phyloP scores from a whole-genome alignment of 1,140 invertebrate species.

The Popillia japonica region DNA sequence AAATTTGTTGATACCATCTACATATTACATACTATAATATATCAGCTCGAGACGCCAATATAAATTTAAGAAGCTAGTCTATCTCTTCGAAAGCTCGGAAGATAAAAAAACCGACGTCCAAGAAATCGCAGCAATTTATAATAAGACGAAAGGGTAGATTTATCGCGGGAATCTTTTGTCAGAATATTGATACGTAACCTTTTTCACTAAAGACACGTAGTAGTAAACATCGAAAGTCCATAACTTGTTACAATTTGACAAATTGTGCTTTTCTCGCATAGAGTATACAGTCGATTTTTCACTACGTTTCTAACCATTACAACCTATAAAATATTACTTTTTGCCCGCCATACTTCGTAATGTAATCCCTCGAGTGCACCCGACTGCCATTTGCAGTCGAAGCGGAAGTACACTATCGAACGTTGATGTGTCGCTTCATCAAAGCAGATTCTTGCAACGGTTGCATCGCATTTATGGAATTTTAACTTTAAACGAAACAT shows the following conservation, averaged over 20 bases:
- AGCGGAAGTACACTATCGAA: background rate
- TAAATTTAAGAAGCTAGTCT: no score
- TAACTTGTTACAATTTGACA: slow-evolving; percentile 20
- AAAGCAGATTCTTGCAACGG: background rate
- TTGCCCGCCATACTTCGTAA: background rate
- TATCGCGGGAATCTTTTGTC: background rate
- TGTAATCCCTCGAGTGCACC: slow-evolving; percentile 23
- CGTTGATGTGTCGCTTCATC: slow-evolving; percentile 3
- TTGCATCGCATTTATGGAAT: background rate
- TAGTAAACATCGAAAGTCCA: background rate
- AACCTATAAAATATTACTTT: slow-evolving; percentile 22
- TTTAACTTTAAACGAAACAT: background rate
- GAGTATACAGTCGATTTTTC: background rate
- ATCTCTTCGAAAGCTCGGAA: background rate
- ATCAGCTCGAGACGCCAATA: no score
- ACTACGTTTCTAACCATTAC: background rate
- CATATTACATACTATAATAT: no score
- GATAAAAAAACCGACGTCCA: background rate
- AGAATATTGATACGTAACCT: slow-evolving; percentile 15
- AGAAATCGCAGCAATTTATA: background rate
- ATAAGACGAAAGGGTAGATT: background rate
- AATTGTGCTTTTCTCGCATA: background rate
- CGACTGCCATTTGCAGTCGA: background rate
- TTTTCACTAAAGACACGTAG: background rate
- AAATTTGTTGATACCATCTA: no score